Percentiles rank a stretch among this genome's conserved stretches.
These are phyloP conservation scores for Acanthiza pusilla DNA, from an alignment of 2,797 vertebrate genomes.

Conservation along the genomic window DNA sequence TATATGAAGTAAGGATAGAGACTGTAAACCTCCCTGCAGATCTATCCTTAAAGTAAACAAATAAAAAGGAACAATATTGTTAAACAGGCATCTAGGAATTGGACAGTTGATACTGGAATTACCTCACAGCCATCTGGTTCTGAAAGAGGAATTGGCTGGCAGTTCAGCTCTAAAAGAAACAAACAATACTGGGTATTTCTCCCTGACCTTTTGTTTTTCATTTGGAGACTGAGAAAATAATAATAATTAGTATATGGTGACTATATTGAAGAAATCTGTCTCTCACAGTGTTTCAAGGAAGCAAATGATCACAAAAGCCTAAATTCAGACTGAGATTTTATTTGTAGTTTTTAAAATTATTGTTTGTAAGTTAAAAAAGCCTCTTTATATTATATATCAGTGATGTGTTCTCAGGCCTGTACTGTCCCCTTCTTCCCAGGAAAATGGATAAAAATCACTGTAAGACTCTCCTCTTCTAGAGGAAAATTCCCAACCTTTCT, in stretches of 20 bases:
- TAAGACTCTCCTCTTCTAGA: background rate
- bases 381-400: background rate
- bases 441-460: background rate
- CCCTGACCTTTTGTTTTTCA: background rate
- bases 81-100: slow-evolving; percentile 52
- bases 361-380: background rate
- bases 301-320: background rate
- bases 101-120: slow-evolving; percentile 42
- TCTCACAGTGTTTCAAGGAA: background rate
- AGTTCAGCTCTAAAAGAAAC: background rate
- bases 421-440: background rate
- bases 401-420: background rate
- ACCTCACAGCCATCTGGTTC: slow-evolving; percentile 48
- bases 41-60: slow-evolving; percentile 31
- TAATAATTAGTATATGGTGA: background rate
- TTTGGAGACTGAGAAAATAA: background rate
- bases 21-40: background rate
- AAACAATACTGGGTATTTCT: background rate
- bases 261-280: background rate
- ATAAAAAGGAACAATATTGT: slow-evolving; percentile 42
- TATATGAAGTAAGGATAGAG: background rate
- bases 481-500: background rate
- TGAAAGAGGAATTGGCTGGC: slow-evolving; percentile 36
- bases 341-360: background rate
- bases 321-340: background rate